phyloP scores from a whole-genome alignment of 2,797 vertebrate genomes.

The Muscicapa comitata region DNA sequence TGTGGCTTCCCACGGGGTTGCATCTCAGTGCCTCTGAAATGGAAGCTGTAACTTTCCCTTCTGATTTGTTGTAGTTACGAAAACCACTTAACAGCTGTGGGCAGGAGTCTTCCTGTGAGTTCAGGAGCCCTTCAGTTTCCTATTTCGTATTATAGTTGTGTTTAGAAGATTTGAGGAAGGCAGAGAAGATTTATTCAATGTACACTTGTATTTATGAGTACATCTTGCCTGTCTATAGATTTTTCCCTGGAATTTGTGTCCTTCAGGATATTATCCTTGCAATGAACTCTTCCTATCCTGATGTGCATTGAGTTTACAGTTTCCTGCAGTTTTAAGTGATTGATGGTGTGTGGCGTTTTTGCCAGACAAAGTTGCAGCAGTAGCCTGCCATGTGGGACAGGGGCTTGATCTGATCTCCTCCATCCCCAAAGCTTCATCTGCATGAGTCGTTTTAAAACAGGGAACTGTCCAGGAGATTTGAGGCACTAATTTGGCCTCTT shows the following conservation, averaged over 20 bases:
- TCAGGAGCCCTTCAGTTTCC: background rate
- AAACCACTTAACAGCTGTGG: background rate
- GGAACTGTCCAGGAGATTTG: background rate
- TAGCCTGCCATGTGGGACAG: background rate
- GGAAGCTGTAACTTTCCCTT: background rate
- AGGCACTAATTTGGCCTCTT: background rate
- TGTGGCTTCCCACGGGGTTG: background rate
- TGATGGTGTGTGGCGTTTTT: background rate
- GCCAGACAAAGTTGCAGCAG: background rate
- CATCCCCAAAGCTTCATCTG: background rate
- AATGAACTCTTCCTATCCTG: background rate
- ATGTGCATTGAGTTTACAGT: accelerated
- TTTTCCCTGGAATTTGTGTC: background rate
- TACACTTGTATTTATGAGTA: accelerated
- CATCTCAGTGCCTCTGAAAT: background rate
- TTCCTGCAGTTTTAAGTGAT: background rate
- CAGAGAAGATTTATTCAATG: accelerated
- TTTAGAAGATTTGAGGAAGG: background rate
- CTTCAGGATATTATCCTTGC: background rate
- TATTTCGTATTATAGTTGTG: background rate
- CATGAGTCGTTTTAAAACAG: background rate
- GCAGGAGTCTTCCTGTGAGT: background rate
- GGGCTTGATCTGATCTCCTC: background rate
- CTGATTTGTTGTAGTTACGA: background rate
- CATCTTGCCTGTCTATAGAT: background rate